Conservation (phyloP, 2,113 vertebrate species). For the Laticauda laticaudata region DNA sequence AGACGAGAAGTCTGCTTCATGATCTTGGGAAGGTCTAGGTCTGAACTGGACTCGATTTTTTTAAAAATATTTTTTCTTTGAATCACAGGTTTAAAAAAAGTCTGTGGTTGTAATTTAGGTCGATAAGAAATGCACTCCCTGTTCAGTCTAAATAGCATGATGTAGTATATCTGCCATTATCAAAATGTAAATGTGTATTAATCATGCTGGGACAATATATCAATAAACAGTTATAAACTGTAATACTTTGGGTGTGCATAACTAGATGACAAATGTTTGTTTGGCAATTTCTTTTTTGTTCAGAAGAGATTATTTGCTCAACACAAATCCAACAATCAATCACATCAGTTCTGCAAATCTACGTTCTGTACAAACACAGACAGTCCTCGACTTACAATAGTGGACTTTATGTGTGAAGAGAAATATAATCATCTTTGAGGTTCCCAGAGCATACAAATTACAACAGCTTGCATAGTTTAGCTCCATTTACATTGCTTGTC, state of each 20-base stretch:
- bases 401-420: slow-evolving; percentile 38
- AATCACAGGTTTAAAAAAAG: neutral
- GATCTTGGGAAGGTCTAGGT: too few relatives aligned
- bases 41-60: too few relatives aligned
- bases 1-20: too few relatives aligned
- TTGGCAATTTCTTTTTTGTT: neutral
- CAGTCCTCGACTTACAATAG: neutral
- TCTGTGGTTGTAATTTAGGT: neutral
- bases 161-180: neutral
- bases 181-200: neutral
- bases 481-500: slow-evolving; percentile 24
- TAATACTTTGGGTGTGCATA: neutral
- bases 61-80: neutral
- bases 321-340: neutral
- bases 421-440: slow-evolving; percentile 17
- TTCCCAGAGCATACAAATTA: slow-evolving; percentile 31
- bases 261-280: neutral
- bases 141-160: neutral
- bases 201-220: neutral
- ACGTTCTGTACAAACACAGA: neutral
- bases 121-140: neutral
- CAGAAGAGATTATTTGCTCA: neutral
- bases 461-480: slow-evolving; percentile 20
- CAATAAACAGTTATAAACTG: neutral
- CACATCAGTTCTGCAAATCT: neutral